Base-by-base conservation (phyloP, 2,888 invertebrate genomes). In the Zele albiditarsus region DNA sequence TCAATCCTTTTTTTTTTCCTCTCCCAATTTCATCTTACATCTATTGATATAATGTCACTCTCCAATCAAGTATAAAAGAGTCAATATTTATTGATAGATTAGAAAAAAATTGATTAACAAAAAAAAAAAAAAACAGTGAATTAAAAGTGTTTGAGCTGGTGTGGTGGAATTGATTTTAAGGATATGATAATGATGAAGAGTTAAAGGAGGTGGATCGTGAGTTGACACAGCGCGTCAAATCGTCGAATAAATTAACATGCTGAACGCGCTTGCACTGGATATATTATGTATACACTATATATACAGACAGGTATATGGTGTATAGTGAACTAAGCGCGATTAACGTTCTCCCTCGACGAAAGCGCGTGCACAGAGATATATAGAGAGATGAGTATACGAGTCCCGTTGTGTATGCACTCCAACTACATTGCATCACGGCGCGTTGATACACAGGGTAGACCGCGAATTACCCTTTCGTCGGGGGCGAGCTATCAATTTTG, bases 391-490 rank as follows among this genome's bases (percentile, higher is more conserved):
- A 69, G 71, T 49, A 62, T 33, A 66, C 38, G 16, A 65, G 57
- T 57, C 42, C 71, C 65, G 68, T 73, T 77, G 71, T 57, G 53
- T 53, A 53, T 53, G 53, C 53, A 53, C 53, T 53, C 53, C 53
- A 53, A 53, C 53, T 53, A 53, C 53, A 53, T 53, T 53, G 53
- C 53, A 53, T 53, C 53, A 77, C 53, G 31, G 66, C 16, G 53
- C 74, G 75, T 75, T 70, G 73, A 79, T 80, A 78, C 75, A 78
- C 75, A 65, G 79, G 76, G 75, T 77, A 80, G 77, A 79, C 73
- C 77, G 78, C 80, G 83, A 85, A 85, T 87, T 84, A 86, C 81
- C 82, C 85, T 86, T 85, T 86, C 85, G 84, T 84, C 83, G 84
- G 81, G 53, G 46, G 82, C 80, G 81, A 80, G 81, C 84, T 80